A percentile compares a stretch with the other conserved stretches of the same genome.
Evolutionary conservation across 2,113 vertebrate genomes (phyloP).

Genomic region (Mola mola): DNA sequence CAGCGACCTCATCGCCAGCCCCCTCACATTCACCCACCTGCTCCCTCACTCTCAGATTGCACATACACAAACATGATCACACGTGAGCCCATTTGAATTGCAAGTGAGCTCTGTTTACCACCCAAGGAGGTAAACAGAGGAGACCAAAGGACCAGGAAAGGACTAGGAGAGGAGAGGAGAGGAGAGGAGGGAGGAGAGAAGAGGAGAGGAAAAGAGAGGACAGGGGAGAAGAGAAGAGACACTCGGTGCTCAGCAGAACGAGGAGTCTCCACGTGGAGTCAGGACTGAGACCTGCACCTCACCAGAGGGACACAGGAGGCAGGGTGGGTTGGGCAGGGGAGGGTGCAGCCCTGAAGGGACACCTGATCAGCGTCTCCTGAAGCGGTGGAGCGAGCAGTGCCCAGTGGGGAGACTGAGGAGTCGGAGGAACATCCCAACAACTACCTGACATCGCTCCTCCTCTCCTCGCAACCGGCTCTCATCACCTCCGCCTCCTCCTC

Average conservation of each 20-base stretch:
- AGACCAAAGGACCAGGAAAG: slow-evolving; percentile 32
- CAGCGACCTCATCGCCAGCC: slow-evolving; percentile 66
- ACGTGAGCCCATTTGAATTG: slow-evolving; percentile 69
- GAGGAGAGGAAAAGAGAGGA: slow-evolving; percentile 13
- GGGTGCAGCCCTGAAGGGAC: slow-evolving; percentile 58
- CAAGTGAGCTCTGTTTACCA: slow-evolving; percentile 62
- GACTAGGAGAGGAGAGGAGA: slow-evolving; percentile 4
- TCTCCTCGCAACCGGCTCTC: slow-evolving; percentile 57
- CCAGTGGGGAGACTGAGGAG: slow-evolving; percentile 56
- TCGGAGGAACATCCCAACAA: slow-evolving; percentile 67
- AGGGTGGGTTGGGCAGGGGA: slow-evolving; percentile 6
- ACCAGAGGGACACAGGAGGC: slow-evolving; percentile 7
- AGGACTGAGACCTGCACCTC: slow-evolving; percentile 28
- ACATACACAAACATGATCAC: slow-evolving; percentile 58
- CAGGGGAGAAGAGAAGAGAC: slow-evolving; percentile 59
- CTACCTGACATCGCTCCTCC: slow-evolving; percentile 78
- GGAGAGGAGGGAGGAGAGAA: slow-evolving; percentile 8
- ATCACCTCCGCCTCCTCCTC: slow-evolving; percentile 50
- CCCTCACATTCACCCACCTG: slow-evolving; percentile 59
- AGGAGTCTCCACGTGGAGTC: slow-evolving; percentile 60
- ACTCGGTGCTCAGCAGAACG: slow-evolving; percentile 52
- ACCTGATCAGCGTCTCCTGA: slow-evolving; percentile 61
- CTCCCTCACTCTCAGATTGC: slow-evolving; percentile 67
- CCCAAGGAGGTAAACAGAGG: slow-evolving; percentile 59
- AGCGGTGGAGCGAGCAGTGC: slow-evolving; percentile 37